phyloP scores from a whole-genome alignment of 2,113 vertebrate genomes.

The Pimephales promelas region DNA sequence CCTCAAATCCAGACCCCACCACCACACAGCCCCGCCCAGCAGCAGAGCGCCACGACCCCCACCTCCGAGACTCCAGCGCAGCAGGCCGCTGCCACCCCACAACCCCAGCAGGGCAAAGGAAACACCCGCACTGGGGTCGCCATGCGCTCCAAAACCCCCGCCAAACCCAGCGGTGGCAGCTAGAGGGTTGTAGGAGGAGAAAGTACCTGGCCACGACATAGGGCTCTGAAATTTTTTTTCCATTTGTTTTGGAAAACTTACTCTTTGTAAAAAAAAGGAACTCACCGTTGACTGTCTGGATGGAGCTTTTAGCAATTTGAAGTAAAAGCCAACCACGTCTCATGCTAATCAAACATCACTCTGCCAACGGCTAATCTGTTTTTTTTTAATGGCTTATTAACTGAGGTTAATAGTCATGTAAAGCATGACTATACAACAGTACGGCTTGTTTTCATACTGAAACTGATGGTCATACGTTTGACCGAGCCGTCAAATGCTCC shows the following conservation, averaged over 20 bases:
- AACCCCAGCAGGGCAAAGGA: conserved; percentile 73
- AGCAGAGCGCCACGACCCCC: conserved; percentile 41
- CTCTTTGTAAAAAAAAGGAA: conserved; percentile 16
- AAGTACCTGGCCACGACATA: conserved; percentile 5
- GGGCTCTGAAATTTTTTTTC: neutral
- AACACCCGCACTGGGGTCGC: conserved; percentile 74
- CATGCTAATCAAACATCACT: conserved; percentile 1
- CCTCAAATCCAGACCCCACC: conserved; percentile 83
- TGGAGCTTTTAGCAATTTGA: neutral
- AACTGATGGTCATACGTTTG: neutral
- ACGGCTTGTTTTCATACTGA: conserved; percentile 16
- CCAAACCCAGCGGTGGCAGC: conserved; percentile 80
- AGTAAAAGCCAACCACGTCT: neutral
- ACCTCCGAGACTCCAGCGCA: conserved; percentile 58
- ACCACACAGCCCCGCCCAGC: conserved; percentile 83
- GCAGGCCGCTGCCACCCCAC: conserved; percentile 72
- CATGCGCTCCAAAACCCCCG: conserved; percentile 82
- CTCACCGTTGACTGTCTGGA: neutral
- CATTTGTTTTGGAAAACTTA: conserved; percentile 22
- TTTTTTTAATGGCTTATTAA: neutral
- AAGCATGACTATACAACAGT: neutral
- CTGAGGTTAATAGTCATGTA: neutral
- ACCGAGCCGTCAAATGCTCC: conserved; percentile 20
- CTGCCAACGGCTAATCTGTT: neutral
- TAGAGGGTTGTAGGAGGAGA: conserved; percentile 47